Percentiles rank a stretch among this genome's conserved stretches.
Evolutionary conservation across 2,113 vertebrate species (phyloP).

Genomic region (Sisor rabdophorus): DNA sequence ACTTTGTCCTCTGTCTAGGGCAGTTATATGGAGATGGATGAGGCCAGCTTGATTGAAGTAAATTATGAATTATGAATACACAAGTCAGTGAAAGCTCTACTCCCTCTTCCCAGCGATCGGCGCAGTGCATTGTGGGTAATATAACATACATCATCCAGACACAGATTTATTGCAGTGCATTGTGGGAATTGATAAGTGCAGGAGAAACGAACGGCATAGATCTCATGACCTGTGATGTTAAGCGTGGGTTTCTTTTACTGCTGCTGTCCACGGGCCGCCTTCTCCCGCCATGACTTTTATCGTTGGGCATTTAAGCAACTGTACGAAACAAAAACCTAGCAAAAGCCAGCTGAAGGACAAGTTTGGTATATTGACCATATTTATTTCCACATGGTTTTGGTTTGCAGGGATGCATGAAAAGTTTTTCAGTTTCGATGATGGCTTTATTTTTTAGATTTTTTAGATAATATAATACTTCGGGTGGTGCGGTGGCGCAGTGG

Average conservation of each 20-base stretch:
- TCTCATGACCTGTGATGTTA: not conserved
- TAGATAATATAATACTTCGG: too few species aligned
- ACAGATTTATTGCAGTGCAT: constrained; percentile 8
- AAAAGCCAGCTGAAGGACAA: not conserved
- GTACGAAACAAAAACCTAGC: not conserved
- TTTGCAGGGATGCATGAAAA: too few species aligned
- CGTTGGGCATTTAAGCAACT: not conserved
- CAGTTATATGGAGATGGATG: constrained; percentile 4
- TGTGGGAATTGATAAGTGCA: not conserved
- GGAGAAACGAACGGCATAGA: not conserved
- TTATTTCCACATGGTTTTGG: too few species aligned
- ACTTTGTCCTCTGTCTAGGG: not conserved
- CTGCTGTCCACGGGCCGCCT: too few species aligned
- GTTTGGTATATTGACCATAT: not conserved
- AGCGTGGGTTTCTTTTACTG: not conserved
- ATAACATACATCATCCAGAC: not conserved
- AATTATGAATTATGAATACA: constrained; percentile 6
- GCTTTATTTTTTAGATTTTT: too few species aligned
- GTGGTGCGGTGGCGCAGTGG: too few species aligned
- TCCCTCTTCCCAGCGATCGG: too few species aligned
- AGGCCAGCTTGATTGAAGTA: not conserved
- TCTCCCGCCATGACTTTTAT: not conserved
- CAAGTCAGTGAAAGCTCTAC: not conserved
- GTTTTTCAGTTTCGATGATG: too few species aligned
- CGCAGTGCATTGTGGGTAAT: constrained; percentile 7